These are phyloP conservation scores for Lacanobia oleracea DNA, from an alignment of 2,888 invertebrate genomes.

Conservation along the genomic window DNA sequence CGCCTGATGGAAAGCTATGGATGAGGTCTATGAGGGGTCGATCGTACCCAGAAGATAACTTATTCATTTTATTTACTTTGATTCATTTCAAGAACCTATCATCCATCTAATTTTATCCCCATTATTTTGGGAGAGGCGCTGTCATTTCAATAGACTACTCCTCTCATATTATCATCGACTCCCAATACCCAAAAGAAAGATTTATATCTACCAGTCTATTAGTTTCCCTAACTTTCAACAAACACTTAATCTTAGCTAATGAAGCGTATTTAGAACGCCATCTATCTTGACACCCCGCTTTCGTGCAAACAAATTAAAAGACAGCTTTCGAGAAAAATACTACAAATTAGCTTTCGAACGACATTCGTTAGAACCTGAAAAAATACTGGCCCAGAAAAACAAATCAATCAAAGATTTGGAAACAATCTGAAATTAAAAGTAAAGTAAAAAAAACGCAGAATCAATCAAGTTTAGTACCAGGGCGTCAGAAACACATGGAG, in stretches of 20 bases:
- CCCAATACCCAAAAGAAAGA: background rate
- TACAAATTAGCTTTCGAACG: constrained; percentile 31
- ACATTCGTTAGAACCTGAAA: constrained; percentile 7
- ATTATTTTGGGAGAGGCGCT: no score
- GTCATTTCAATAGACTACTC: background rate
- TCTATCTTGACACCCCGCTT: constrained; percentile 45
- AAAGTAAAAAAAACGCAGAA: background rate
- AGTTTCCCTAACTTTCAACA: constrained; percentile 51
- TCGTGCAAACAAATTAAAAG: constrained; percentile 37
- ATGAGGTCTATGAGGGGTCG: no score
- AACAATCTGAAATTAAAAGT: background rate
- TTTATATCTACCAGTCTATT: constrained; percentile 38
- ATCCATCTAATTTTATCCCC: no score
- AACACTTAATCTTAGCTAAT: constrained; percentile 55
- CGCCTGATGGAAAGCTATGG: no score
- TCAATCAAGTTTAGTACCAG: background rate
- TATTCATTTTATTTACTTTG: no score
- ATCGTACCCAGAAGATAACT: no score
- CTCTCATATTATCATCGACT: no score
- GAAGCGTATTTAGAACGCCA: constrained; percentile 45
- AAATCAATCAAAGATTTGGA: constrained; percentile 19
- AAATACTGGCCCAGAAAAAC: constrained; percentile 24
- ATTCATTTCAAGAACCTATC: no score
- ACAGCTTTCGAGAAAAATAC: constrained; percentile 34
- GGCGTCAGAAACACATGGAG: no score